These are phyloP conservation scores for Eristalis tenax DNA, from an alignment of 2,888 invertebrate species.

Conservation along the genomic window DNA sequence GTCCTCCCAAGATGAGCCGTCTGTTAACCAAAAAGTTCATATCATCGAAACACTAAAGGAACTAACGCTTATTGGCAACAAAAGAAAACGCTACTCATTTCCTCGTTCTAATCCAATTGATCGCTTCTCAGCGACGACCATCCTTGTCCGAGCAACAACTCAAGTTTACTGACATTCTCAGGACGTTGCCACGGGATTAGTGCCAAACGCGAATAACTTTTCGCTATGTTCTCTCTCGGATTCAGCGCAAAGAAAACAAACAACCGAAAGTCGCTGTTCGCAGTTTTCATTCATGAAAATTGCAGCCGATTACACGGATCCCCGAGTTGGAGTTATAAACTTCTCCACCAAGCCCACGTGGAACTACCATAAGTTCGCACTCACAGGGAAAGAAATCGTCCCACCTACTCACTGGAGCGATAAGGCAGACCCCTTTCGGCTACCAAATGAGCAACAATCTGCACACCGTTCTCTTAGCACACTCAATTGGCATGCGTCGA, in stretches of 20 bases:
- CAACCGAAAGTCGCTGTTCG: background rate
- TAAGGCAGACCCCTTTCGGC: background rate
- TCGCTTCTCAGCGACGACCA: background rate
- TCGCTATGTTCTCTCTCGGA: slow-evolving; percentile 56
- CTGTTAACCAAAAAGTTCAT: too few species aligned
- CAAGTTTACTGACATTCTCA: background rate
- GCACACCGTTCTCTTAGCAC: slow-evolving; percentile 2
- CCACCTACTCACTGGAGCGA: background rate
- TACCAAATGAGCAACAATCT: slow-evolving; percentile 42
- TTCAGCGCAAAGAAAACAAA: background rate
- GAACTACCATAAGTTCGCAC: background rate
- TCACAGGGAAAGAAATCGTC: background rate
- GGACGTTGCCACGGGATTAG: background rate
- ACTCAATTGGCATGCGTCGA: slow-evolving; percentile 42
- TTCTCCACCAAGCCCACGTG: slow-evolving; percentile 42
- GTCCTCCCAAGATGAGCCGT: too few species aligned
- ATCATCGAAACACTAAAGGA: too few species aligned
- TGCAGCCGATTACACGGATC: background rate
- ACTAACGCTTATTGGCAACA: too few species aligned
- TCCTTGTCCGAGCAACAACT: background rate
- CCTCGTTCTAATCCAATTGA: too few species aligned
- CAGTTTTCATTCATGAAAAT: slow-evolving; percentile 63
- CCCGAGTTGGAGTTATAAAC: background rate
- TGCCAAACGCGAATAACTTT: background rate
- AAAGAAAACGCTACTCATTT: too few species aligned